These are phyloP conservation scores for human DNA, from an alignment of 2,113 vertebrate species.

Conservation along the genomic window DNA sequence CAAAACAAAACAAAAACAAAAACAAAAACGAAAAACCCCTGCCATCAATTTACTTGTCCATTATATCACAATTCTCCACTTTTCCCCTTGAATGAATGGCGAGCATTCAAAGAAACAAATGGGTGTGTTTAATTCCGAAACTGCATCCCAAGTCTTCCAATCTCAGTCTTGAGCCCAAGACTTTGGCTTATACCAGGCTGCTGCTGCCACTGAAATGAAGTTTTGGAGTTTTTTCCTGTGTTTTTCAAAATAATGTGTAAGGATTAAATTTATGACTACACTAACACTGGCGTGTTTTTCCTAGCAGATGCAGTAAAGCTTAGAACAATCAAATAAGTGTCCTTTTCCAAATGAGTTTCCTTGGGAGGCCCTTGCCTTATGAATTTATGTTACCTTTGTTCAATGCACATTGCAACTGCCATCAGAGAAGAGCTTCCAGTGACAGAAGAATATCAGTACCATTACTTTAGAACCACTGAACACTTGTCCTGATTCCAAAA, in stretches of 20 bases:
- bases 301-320: neutral
- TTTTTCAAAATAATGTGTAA: neutral
- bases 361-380: too few relatives aligned
- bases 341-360: neutral
- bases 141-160: neutral
- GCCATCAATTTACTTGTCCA: neutral
- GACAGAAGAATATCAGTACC: neutral
- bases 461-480: neutral
- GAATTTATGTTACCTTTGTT: neutral
- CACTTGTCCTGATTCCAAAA: neutral
- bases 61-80: neutral
- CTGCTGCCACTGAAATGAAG: neutral
- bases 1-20: neutral
- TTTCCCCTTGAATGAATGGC: neutral
- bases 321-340: neutral
- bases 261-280: neutral
- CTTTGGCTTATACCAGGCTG: neutral
- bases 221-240: neutral
- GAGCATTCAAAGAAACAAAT: neutral
- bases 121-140: neutral
- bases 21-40: neutral
- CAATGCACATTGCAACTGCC: accelerated
- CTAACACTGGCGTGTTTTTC: too few relatives aligned
- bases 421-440: neutral
- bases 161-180: neutral